Conservation (phyloP, 2,888 invertebrate genomes). For the Mesoligia furuncula region DNA sequence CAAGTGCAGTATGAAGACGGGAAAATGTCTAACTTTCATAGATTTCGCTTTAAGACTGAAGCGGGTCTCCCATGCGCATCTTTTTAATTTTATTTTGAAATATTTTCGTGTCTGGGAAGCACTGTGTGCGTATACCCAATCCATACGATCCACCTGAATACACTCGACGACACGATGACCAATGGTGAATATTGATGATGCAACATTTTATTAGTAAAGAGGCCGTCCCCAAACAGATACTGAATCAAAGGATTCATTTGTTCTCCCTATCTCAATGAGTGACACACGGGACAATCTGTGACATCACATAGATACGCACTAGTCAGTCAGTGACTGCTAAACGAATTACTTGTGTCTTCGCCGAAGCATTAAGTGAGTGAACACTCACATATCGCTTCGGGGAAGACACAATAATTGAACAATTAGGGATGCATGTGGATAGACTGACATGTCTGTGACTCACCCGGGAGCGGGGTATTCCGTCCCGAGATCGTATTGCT, state of each 20-base stretch:
- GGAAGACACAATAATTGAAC: no score
- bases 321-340: not conserved
- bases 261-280: not conserved
- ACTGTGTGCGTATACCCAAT: not conserved
- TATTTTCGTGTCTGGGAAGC: not conserved
- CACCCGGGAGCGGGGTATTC: conserved; percentile 11
- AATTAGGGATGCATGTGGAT: no score
- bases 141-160: not conserved
- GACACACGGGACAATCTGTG: conserved; percentile 19
- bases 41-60: not conserved
- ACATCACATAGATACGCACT: not conserved
- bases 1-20: no score
- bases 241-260: conserved; percentile 8
- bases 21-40: not conserved
- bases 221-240: not conserved
- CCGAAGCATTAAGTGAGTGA: conserved; percentile 31
- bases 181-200: conserved; percentile 20
- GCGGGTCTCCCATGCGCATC: not conserved
- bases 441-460: conserved; percentile 7
- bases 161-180: not conserved
- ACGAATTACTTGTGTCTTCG: conserved; percentile 5
- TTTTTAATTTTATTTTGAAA: not conserved
- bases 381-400: no score
- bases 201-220: not conserved
- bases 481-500: not conserved